Conservation (phyloP, 2,113 vertebrate genomes). For the Athene noctua region DNA sequence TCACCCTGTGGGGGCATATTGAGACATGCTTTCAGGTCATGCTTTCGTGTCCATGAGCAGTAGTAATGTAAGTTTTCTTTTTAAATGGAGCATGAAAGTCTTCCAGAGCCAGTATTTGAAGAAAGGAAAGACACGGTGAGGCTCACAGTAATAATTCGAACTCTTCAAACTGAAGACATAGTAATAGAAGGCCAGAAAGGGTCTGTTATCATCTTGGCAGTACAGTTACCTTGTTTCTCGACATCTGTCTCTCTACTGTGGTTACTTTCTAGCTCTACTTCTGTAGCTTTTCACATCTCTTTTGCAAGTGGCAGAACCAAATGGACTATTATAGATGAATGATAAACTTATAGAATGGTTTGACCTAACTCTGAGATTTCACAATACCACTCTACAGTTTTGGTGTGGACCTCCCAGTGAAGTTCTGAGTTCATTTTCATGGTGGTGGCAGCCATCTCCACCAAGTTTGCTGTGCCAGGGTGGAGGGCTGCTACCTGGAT, state of each 20-base stretch:
- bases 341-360: not conserved
- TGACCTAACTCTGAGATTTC: not conserved
- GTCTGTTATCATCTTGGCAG: not conserved
- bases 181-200: not conserved
- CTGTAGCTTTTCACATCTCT: not conserved
- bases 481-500: not conserved
- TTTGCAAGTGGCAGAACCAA: not conserved
- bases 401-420: not conserved
- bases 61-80: conserved; percentile 3
- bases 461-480: not conserved
- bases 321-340: not conserved
- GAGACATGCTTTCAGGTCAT: not conserved
- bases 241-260: not conserved
- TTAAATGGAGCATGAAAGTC: not conserved
- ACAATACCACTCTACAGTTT: not conserved
- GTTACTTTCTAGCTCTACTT: not conserved
- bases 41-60: not conserved
- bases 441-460: not conserved
- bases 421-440: not conserved
- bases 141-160: not conserved
- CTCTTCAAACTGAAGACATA: not conserved
- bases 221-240: not conserved
- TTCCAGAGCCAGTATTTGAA: not conserved
- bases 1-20: not conserved
- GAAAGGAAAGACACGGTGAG: not conserved